phyloP scores from a whole-genome alignment of 2,797 vertebrate genomes.

The Babyrousa celebensis region DNA sequence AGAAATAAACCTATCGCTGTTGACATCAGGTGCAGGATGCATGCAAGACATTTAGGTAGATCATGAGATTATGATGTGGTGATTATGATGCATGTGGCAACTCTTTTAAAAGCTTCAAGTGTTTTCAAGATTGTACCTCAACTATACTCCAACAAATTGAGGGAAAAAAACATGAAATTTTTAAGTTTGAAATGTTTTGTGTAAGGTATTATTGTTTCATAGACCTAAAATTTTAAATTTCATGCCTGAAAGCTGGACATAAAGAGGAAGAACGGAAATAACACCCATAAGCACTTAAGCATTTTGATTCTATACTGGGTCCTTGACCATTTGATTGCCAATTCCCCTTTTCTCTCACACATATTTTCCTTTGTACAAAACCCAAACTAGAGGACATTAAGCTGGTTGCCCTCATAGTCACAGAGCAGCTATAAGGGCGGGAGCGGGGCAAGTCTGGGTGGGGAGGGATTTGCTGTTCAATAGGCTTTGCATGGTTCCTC shows the following conservation, averaged over 20 bases:
- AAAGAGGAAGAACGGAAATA: conserved; percentile 46
- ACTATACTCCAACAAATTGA: too few species aligned
- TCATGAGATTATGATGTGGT: background rate
- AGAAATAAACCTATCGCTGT: background rate
- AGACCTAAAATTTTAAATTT: conserved; percentile 3
- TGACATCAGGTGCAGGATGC: background rate
- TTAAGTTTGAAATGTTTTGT: background rate
- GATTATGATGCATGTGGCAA: background rate
- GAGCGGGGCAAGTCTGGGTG: background rate
- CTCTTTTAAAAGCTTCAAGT: background rate
- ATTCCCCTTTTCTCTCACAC: background rate
- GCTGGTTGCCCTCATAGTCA: background rate
- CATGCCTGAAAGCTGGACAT: background rate
- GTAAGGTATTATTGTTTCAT: background rate
- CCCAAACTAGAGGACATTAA: background rate
- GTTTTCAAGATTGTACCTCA: background rate
- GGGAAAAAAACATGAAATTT: too few species aligned
- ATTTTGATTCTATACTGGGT: background rate
- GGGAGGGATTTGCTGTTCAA: background rate
- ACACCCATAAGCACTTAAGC: background rate
- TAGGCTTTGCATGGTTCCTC: background rate
- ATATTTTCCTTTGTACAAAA: background rate
- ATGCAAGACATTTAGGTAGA: background rate
- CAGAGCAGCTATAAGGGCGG: background rate
- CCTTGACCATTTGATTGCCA: background rate